A percentile compares a stretch with the other conserved stretches of the same genome.
Evolutionary conservation across 2,888 invertebrate species (phyloP).

Genomic region (Unio pictorum): DNA sequence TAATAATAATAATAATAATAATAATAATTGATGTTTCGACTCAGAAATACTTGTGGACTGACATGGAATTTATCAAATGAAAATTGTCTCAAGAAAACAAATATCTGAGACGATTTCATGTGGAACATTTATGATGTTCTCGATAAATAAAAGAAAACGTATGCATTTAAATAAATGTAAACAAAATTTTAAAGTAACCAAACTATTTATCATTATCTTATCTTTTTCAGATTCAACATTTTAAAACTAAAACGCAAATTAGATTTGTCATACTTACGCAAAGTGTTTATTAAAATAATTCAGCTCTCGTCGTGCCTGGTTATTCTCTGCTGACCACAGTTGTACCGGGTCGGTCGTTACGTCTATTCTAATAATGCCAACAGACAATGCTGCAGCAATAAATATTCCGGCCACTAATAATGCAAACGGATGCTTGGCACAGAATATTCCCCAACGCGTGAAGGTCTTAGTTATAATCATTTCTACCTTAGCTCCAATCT

Average conservation of each 20-base stretch:
- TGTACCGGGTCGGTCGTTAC: conserved; percentile 96
- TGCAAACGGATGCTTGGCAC: conserved; percentile 85
- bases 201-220: too few relatives aligned
- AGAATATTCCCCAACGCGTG: conserved; percentile 74
- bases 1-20: not conserved
- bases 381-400: conserved; percentile 76
- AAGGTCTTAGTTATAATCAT: conserved; percentile 69
- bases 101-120: too few relatives aligned
- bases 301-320: conserved; percentile 89
- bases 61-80: too few relatives aligned
- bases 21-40: too few relatives aligned
- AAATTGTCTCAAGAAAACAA: too few relatives aligned
- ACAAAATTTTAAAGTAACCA: too few relatives aligned
- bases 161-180: too few relatives aligned
- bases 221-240: too few relatives aligned
- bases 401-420: conserved; percentile 71
- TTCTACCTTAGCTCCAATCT: conserved; percentile 60
- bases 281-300: conserved; percentile 94
- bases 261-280: conserved; percentile 65
- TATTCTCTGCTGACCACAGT: conserved; percentile 94
- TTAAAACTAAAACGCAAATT: too few relatives aligned
- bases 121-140: too few relatives aligned
- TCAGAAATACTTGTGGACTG: too few relatives aligned
- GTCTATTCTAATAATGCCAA: conserved; percentile 81
- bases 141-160: too few relatives aligned